A percentile compares a stretch with the other conserved stretches of the same genome.
phyloP scores from a whole-genome alignment of 2,113 vertebrate species.

The Xiphias gladius region DNA sequence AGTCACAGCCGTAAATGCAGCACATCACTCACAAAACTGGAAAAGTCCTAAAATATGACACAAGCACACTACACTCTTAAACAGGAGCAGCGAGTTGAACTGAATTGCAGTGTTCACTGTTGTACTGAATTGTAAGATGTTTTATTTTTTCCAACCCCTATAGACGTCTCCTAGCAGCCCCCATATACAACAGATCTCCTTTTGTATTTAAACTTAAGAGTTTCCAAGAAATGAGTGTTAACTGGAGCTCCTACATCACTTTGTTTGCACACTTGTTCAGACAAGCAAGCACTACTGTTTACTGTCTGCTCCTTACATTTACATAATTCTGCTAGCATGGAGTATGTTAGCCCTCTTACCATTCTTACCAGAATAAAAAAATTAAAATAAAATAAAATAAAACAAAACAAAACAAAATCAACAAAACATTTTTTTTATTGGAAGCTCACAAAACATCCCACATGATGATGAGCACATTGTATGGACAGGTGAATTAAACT shows the following conservation, averaged over 20 bases:
- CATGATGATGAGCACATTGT: neutral
- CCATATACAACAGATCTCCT: neutral
- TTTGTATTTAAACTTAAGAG: neutral
- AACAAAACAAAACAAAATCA: neutral
- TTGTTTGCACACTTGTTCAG: constrained; percentile 33
- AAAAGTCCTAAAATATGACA: too few relatives aligned
- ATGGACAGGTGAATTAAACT: too few relatives aligned
- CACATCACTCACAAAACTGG: neutral
- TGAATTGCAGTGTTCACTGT: too few relatives aligned
- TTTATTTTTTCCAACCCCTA: neutral
- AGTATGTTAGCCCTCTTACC: too few relatives aligned
- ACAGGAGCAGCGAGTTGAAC: too few relatives aligned
- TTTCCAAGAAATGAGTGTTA: constrained; percentile 16
- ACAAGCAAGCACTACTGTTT: neutral
- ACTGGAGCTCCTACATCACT: neutral
- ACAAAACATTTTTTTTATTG: neutral
- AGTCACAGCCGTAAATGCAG: neutral
- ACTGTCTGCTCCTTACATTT: neutral
- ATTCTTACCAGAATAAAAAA: neutral
- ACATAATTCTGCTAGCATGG: neutral
- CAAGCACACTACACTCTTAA: too few relatives aligned
- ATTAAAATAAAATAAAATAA: too few relatives aligned
- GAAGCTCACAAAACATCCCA: neutral
- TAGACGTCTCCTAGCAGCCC: neutral
- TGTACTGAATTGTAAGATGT: neutral